phyloP scores from a whole-genome alignment of 2,888 invertebrate species.

The Lymantria dispar region DNA sequence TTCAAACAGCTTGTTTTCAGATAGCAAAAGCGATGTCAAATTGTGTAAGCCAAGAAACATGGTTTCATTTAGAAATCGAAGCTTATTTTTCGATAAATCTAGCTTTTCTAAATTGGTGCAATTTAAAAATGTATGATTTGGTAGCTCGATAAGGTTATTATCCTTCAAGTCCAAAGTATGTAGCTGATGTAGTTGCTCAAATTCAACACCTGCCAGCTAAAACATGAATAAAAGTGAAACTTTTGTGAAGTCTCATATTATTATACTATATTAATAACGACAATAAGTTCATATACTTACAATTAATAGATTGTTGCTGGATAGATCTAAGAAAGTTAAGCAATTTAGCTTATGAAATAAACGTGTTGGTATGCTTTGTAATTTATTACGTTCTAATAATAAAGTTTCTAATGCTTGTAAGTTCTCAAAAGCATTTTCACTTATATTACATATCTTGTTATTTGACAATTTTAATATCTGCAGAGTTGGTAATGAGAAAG shows the following conservation, averaged over 20 bases:
- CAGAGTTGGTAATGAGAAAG: slow-evolving; percentile 82
- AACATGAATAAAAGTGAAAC: slow-evolving; percentile 26
- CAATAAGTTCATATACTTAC: slow-evolving; percentile 46
- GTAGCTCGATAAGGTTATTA: slow-evolving; percentile 82
- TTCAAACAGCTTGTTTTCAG: slow-evolving; percentile 86
- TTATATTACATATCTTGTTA: slow-evolving; percentile 84
- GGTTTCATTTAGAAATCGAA: slow-evolving; percentile 83
- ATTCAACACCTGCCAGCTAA: slow-evolving; percentile 81
- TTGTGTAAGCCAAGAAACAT: slow-evolving; percentile 85
- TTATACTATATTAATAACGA: not conserved
- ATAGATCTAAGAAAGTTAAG: slow-evolving; percentile 78
- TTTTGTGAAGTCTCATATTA: not conserved
- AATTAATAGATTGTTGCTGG: slow-evolving; percentile 77
- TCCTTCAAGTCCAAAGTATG: slow-evolving; percentile 86
- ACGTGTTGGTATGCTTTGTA: slow-evolving; percentile 68
- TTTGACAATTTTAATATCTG: slow-evolving; percentile 86
- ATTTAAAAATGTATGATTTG: slow-evolving; percentile 82
- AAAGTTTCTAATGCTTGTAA: slow-evolving; percentile 78
- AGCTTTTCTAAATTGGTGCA: slow-evolving; percentile 84
- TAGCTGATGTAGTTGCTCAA: slow-evolving; percentile 77
- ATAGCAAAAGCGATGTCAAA: slow-evolving; percentile 85
- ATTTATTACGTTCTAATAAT: slow-evolving; percentile 79
- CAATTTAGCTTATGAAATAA: slow-evolving; percentile 75
- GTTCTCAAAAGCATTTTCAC: slow-evolving; percentile 79
- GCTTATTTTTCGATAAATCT: slow-evolving; percentile 86